Conservation (phyloP, 2,797 vertebrate genomes). For the Enteromius fasciolatus region DNA sequence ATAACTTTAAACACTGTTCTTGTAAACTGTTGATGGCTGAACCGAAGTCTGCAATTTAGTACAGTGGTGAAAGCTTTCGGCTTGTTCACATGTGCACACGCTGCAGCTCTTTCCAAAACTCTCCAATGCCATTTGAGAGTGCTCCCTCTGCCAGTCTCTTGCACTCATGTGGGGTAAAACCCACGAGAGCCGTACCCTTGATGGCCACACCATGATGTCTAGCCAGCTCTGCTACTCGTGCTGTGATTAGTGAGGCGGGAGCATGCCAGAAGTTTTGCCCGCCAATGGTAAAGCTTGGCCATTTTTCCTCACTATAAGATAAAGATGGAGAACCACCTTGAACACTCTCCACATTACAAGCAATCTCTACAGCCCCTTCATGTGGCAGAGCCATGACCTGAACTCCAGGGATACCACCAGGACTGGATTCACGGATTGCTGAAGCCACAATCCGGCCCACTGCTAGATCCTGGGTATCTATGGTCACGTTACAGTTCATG, state of each 20-base stretch:
- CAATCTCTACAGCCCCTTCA: slow-evolving; percentile 75
- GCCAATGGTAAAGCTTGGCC: slow-evolving; percentile 66
- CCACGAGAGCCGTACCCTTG: slow-evolving; percentile 71
- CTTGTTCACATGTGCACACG: slow-evolving; percentile 72
- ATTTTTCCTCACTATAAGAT: slow-evolving; percentile 39
- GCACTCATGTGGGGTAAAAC: slow-evolving; percentile 77
- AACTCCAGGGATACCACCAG: slow-evolving; percentile 74
- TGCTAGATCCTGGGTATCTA: slow-evolving; percentile 74
- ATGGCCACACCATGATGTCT: slow-evolving; percentile 62
- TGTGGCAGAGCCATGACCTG: slow-evolving; percentile 79
- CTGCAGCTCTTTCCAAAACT: slow-evolving; percentile 78
- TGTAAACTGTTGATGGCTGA: not conserved
- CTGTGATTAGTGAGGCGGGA: slow-evolving; percentile 72
- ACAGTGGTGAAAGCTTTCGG: not conserved
- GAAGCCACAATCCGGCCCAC: slow-evolving; percentile 69
- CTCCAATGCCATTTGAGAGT: slow-evolving; percentile 67
- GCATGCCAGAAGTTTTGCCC: slow-evolving; percentile 70
- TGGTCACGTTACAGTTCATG: slow-evolving; percentile 82
- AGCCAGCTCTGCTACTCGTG: slow-evolving; percentile 72
- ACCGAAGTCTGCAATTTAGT: not conserved
- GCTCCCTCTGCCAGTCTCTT: slow-evolving; percentile 73
- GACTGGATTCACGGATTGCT: slow-evolving; percentile 70
- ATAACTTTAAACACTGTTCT: not conserved
- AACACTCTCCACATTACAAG: slow-evolving; percentile 80
- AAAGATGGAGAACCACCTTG: slow-evolving; percentile 46